Conservation (phyloP, 2,113 vertebrate species). For the Halichoerus grypus region DNA sequence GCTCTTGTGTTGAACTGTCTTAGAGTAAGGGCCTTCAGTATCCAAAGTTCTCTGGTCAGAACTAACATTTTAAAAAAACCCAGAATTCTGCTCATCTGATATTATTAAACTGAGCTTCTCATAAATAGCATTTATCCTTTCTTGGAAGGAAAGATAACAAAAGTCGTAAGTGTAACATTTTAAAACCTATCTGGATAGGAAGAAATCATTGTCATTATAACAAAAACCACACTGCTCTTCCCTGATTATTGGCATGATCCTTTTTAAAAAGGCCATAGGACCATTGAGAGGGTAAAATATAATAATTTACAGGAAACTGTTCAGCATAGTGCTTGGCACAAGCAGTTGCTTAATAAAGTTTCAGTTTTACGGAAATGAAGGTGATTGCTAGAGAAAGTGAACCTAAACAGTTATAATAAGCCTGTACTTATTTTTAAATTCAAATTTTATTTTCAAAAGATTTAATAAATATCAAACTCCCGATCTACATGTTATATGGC, state of each 20-base stretch:
- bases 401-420: not conserved
- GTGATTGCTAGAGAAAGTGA: conserved; percentile 39
- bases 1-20: not conserved
- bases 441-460: conserved; percentile 38
- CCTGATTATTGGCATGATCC: conserved; percentile 9
- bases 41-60: conserved; percentile 4
- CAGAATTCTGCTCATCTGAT: conserved; percentile 33
- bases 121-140: conserved; percentile 46
- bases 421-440: not conserved
- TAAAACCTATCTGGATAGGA: conserved; percentile 45
- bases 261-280: conserved; percentile 12
- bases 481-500: not conserved
- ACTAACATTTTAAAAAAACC: conserved; percentile 18
- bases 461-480: conserved; percentile 34
- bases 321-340: not conserved
- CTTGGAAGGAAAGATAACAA: conserved; percentile 47
- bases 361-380: conserved; percentile 50
- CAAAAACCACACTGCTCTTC: not conserved
- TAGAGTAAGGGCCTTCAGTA: not conserved
- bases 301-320: not conserved
- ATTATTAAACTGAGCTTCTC: conserved; percentile 43
- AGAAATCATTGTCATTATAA: conserved; percentile 60
- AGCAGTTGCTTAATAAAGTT: conserved; percentile 49
- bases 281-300: not conserved
- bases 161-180: conserved; percentile 35